These are phyloP conservation scores for Pelusios castaneus DNA, from an alignment of 2,113 vertebrate genomes.

Conservation along the genomic window DNA sequence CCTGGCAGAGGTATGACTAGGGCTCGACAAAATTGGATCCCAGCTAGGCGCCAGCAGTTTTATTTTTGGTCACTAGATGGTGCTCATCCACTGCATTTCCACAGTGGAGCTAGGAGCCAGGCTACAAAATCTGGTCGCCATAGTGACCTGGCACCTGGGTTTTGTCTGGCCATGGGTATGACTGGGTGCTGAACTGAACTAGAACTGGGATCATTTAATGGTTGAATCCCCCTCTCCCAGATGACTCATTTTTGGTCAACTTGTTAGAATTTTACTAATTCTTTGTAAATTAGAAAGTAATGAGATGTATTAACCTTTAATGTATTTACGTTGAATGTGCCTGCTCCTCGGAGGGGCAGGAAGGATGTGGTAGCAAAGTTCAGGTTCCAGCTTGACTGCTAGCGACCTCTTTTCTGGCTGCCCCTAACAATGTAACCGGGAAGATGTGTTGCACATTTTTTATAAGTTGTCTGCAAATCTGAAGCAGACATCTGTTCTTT, in stretches of 20 bases:
- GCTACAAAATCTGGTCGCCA: too few species aligned
- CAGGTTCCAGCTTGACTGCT: background rate
- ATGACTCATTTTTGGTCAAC: background rate
- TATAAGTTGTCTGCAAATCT: background rate
- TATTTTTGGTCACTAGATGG: too few species aligned
- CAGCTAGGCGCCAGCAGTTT: too few species aligned
- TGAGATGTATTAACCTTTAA: background rate
- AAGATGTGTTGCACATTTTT: background rate
- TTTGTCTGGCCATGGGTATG: too few species aligned
- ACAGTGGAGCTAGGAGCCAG: too few species aligned
- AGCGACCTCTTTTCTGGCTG: background rate
- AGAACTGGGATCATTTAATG: background rate
- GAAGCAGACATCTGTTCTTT: background rate
- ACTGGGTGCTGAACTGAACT: background rate
- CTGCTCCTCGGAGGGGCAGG: background rate
- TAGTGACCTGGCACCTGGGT: too few species aligned
- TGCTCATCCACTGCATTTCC: too few species aligned
- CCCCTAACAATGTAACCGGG: background rate
- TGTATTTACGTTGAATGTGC: background rate
- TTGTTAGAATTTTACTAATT: background rate
- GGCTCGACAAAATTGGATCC: too few species aligned
- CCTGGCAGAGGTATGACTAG: too few species aligned
- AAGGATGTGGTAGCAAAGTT: background rate
- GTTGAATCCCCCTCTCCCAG: background rate
- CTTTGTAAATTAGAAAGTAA: background rate